phyloP scores from a whole-genome alignment of 2,113 vertebrate species.

The Mus spicilegus region DNA sequence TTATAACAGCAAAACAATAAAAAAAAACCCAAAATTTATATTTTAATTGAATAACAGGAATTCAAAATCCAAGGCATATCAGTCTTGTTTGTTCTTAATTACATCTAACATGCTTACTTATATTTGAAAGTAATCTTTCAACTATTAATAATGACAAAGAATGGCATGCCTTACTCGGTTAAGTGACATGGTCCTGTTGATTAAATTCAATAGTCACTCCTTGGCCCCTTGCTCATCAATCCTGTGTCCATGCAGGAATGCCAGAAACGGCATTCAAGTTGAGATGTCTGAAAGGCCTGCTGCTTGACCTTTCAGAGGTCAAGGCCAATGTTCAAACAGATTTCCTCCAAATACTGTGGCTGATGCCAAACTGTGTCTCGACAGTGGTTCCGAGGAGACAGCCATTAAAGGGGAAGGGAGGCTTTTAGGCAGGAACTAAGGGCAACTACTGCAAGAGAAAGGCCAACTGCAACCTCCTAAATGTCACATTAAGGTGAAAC shows the following conservation, averaged over 20 bases:
- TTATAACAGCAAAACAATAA: neutral
- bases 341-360: neutral
- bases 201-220: neutral
- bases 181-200: neutral
- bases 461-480: neutral
- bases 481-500: neutral
- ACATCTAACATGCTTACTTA: neutral
- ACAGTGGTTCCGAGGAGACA: neutral
- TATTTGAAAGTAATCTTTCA: constrained; percentile 14
- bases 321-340: neutral
- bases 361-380: neutral
- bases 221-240: neutral
- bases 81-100: constrained; percentile 1
- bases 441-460: neutral
- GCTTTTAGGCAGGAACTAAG: neutral
- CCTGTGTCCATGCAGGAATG: neutral
- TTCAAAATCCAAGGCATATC: constrained; percentile 45
- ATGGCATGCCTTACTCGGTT: neutral
- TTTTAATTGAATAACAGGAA: constrained; percentile 28
- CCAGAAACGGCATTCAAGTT: neutral
- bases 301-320: neutral
- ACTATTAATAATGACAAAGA: neutral
- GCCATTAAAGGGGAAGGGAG: neutral
- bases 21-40: neutral
- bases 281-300: neutral